phyloP scores from a whole-genome alignment of 2,113 vertebrate genomes.

The Siniperca chuatsi region DNA sequence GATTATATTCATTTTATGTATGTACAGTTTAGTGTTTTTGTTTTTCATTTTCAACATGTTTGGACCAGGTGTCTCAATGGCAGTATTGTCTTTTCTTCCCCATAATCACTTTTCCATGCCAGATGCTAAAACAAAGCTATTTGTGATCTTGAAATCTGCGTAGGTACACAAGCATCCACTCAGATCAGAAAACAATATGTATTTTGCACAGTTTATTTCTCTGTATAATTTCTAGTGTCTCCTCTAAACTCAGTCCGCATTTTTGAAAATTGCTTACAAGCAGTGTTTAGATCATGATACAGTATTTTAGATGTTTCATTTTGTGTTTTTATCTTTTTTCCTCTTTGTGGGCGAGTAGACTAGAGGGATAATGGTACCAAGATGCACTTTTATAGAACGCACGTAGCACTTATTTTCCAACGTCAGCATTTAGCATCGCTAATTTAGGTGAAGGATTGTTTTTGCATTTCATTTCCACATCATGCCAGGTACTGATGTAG shows the following conservation, averaged over 20 bases:
- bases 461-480: constrained; percentile 22
- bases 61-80: not conserved
- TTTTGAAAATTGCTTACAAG: not conserved
- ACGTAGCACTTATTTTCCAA: not conserved
- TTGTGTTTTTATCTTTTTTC: not conserved
- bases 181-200: constrained; percentile 2
- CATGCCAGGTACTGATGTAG: not conserved
- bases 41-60: constrained; percentile 1
- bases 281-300: not conserved
- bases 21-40: not conserved
- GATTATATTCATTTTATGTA: not conserved
- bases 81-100: not conserved
- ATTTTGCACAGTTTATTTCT: not conserved
- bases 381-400: not conserved
- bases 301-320: not conserved
- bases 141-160: constrained; percentile 11
- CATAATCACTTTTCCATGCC: not conserved
- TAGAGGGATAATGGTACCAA: not conserved
- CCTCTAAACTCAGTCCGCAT: not conserved
- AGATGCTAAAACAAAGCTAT: not conserved
- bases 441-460: constrained; percentile 17
- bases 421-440: not conserved
- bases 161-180: not conserved
- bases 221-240: not conserved
- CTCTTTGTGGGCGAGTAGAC: not conserved